These are phyloP conservation scores for Eupelmus urozonus DNA, from an alignment of 2,888 invertebrate genomes.

Conservation along the genomic window DNA sequence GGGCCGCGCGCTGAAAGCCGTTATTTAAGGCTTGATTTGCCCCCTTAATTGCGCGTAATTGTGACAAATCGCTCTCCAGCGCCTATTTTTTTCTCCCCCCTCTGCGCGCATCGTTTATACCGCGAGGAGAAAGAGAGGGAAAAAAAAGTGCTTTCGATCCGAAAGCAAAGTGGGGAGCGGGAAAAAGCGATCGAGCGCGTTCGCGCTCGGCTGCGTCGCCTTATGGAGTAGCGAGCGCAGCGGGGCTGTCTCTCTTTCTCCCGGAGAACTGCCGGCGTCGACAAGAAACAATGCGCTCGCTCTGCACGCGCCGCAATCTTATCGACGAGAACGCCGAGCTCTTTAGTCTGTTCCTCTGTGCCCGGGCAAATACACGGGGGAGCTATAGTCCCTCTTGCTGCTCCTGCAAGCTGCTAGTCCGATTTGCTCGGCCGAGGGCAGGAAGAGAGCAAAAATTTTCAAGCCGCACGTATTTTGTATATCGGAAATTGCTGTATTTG, in stretches of 20 bases:
- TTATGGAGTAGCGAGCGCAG: background rate
- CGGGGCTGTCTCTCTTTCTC: no score
- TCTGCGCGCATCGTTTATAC: background rate
- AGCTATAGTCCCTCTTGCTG: no score
- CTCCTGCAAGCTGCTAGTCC: no score
- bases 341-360: no score
- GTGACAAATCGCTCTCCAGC: conserved; percentile 21
- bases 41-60: conserved; percentile 55
- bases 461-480: no score
- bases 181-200: no score
- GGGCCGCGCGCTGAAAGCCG: conserved; percentile 32
- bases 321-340: conserved; percentile 5
- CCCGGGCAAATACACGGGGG: no score
- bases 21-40: conserved; percentile 47
- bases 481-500: no score
- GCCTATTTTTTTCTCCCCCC: background rate
- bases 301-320: conserved; percentile 62
- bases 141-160: conserved; percentile 4
- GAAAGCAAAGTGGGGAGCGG: conserved; percentile 57
- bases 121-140: background rate
- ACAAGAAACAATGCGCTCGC: conserved; percentile 69
- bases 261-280: conserved; percentile 56
- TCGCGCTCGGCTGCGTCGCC: conserved; percentile 19
- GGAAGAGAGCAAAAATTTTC: no score
- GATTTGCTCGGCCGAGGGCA: no score